Evolutionary conservation across 2,888 invertebrate genomes (phyloP).

Genomic region (Rhyacophila evoluta): DNA sequence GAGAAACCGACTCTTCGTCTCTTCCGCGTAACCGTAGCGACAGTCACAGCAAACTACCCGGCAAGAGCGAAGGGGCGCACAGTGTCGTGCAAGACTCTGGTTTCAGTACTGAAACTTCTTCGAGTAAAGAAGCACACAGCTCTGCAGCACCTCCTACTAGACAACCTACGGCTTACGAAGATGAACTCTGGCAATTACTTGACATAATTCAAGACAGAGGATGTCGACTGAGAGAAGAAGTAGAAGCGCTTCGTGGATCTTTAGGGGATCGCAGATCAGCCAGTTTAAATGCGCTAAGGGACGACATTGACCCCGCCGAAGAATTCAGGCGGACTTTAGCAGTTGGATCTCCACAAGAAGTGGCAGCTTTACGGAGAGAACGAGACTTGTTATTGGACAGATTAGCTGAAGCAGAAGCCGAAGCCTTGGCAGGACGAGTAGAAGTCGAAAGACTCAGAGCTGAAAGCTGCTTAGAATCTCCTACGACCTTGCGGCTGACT

Average conservation of each 20-base stretch:
- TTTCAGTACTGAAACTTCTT: conserved; percentile 90
- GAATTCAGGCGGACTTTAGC: conserved; percentile 70
- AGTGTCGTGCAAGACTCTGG: conserved; percentile 85
- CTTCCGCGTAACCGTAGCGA: conserved; percentile 75
- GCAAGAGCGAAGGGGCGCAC: conserved; percentile 72
- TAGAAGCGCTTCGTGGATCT: conserved; percentile 74
- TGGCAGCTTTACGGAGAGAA: conserved; percentile 76
- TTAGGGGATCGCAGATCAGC: conserved; percentile 61
- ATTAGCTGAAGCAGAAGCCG: conserved; percentile 82
- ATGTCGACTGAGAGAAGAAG: conserved; percentile 77
- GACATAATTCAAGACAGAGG: conserved; percentile 89
- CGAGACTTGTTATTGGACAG: conserved; percentile 81
- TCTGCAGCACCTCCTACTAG: conserved; percentile 65
- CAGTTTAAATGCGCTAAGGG: conserved; percentile 60
- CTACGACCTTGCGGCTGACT: conserved; percentile 63
- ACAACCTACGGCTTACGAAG: conserved; percentile 66
- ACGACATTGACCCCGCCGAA: conserved; percentile 58
- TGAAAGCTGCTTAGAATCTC: conserved; percentile 70
- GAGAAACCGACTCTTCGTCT: conserved; percentile 59
- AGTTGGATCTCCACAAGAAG: conserved; percentile 73
- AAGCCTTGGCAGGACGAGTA: conserved; percentile 75
- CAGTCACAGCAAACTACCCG: conserved; percentile 73
- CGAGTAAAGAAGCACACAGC: conserved; percentile 83
- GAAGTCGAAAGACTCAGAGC: conserved; percentile 76
- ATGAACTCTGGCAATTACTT: conserved; percentile 87